These are phyloP conservation scores for Actinia tenebrosa DNA, from an alignment of 64 coral and sea anemone genomes.

Conservation along the genomic window DNA sequence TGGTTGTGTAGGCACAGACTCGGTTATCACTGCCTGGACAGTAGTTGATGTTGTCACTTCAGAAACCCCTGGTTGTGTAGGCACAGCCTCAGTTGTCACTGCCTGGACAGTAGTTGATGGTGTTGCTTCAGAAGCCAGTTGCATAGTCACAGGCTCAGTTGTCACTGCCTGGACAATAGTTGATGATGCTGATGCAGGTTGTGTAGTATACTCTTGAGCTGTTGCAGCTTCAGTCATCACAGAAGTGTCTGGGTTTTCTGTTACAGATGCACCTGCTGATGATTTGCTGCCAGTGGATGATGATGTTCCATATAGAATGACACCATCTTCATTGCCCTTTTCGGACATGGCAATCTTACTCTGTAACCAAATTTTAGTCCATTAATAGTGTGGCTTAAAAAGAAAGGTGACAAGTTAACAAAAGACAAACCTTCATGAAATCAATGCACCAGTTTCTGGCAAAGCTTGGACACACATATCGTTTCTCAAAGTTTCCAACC, in stretches of 20 bases:
- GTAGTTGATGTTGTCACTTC: background rate
- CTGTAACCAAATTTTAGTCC: background rate
- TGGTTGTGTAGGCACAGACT: background rate
- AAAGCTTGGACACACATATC: conserved; percentile 5
- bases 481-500: background rate
- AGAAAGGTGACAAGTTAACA: background rate
- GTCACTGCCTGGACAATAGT: background rate
- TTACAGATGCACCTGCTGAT: background rate
- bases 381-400: background rate
- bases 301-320: background rate
- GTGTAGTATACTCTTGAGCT: background rate
- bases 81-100: background rate
- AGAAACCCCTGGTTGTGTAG: background rate
- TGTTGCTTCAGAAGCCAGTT: background rate
- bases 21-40: background rate
- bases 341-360: background rate
- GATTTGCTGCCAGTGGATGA: background rate
- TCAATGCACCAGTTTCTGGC: background rate
- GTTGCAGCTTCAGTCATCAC: background rate
- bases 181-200: background rate
- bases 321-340: background rate
- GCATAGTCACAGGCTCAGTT: background rate
- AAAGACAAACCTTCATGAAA: background rate
- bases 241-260: background rate
- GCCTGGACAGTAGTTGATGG: background rate